Evolutionary conservation across 2,888 invertebrate genomes (phyloP).

Genomic region (Rotaria socialis): DNA sequence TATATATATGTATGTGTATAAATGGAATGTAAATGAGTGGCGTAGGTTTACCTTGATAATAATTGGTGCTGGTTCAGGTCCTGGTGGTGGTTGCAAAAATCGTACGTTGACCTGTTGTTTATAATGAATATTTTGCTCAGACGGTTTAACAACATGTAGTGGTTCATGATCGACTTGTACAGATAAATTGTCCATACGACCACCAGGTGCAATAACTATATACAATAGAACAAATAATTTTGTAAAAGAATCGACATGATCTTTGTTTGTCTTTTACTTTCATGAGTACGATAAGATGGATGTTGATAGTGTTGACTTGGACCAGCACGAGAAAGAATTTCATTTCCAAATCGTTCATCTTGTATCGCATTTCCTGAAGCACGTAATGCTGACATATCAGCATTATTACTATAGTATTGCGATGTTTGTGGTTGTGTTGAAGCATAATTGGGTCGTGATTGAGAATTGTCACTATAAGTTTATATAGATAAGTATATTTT

Average conservation of each 20-base stretch:
- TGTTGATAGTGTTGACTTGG: conserved; percentile 9
- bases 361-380: conserved; percentile 2
- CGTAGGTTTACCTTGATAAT: background rate
- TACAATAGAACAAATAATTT: background rate
- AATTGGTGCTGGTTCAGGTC: conserved; percentile 30
- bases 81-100: conserved; percentile 20
- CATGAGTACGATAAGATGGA: conserved; percentile 21
- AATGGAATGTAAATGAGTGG: too few relatives aligned
- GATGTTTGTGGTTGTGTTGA: background rate
- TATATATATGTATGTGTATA: too few relatives aligned
- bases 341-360: conserved; percentile 28
- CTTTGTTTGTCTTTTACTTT: background rate
- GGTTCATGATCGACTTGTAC: background rate
- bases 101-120: conserved; percentile 28
- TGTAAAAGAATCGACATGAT: background rate
- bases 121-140: background rate
- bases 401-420: background rate
- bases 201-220: background rate
- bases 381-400: background rate
- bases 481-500: background rate
- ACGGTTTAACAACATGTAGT: conserved; percentile 2
- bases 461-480: background rate
- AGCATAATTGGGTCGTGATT: background rate
- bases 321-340: conserved; percentile 30
- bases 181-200: background rate